Base-by-base conservation (phyloP, 2,888 invertebrate genomes). In the Coleophora flavipennella region DNA sequence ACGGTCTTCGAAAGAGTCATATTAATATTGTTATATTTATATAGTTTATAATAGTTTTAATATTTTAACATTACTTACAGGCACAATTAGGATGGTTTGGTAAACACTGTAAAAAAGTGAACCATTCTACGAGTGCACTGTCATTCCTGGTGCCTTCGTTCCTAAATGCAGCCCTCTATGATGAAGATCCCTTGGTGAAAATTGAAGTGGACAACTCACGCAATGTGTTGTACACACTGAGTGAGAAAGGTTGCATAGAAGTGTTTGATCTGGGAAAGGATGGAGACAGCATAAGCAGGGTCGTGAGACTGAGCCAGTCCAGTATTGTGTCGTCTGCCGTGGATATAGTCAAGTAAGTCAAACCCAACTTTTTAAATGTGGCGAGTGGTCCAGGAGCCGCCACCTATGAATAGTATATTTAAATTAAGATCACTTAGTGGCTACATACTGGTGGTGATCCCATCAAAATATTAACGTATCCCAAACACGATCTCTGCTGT, bases 11-110 rank as follows among this genome's bases (percentile, higher is more conserved):
- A n/a, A n/a, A n/a, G n/a, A n/a, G n/a, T n/a, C n/a, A n/a, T n/a
- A n/a, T n/a, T n/a, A n/a, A n/a, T n/a, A n/a, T n/a, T n/a, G n/a
- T 34, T n/a, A 11, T 34, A 7, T 10, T 10, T 14, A 14, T 29
- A 8, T 8, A 13, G 33, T 13, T 33, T 33, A 8, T 33, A n/a
- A 14, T 33, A 33, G 8, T 14, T 34, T 10, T 29, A n/a, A 20
- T 34, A 12, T 11, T 28, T 35, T 33, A 40, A 31, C 39, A 53
- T 36, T 32, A 45, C 48, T 69, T 81, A 36, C 67, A 91, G 90
- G 91, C 91, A 35, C 92, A 93, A 72, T 87, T 92, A 51, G 94
- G 94, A 48, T 98, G 97, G 97, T 96, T 97, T 76, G 95, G 96
- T 13, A 94, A 95, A 72, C 92, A 96, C 51, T 98, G 96, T 70